phyloP scores from a whole-genome alignment of 92 coral and sea anemone genomes.

The Umimayanthus kanabou region DNA sequence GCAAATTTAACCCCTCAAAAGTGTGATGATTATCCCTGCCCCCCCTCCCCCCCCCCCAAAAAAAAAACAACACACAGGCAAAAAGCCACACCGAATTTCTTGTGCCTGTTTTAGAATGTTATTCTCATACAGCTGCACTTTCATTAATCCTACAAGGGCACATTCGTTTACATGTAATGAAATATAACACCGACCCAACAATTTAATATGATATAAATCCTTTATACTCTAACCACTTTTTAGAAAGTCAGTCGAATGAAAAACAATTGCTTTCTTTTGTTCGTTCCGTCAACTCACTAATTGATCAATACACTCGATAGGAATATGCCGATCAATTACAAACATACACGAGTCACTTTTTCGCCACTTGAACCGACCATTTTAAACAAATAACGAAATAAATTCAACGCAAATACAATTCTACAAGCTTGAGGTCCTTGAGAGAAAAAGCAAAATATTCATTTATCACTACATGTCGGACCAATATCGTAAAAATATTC shows the following conservation, averaged over 20 bases:
- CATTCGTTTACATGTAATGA: too few species aligned
- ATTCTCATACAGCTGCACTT: too few species aligned
- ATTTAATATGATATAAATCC: slow-evolving; percentile 1
- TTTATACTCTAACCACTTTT: neutral
- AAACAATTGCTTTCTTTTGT: neutral
- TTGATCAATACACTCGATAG: neutral
- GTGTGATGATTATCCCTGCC: too few species aligned
- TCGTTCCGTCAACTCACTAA: neutral
- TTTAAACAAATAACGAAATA: neutral
- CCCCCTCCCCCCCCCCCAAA: too few species aligned
- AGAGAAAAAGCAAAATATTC: neutral
- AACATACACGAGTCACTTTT: neutral
- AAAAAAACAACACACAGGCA: too few species aligned
- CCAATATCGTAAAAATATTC: neutral
- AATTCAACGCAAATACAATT: neutral
- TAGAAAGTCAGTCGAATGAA: neutral
- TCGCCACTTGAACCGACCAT: neutral
- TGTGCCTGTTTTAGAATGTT: too few species aligned
- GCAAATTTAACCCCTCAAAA: too few species aligned
- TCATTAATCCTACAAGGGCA: too few species aligned
- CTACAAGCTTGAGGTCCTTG: neutral
- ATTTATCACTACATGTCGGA: neutral
- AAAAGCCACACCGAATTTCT: too few species aligned
- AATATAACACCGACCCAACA: neutral
- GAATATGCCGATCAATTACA: neutral